Base-by-base conservation (phyloP, 2,797 vertebrate genomes). In the Danio tinwini region DNA sequence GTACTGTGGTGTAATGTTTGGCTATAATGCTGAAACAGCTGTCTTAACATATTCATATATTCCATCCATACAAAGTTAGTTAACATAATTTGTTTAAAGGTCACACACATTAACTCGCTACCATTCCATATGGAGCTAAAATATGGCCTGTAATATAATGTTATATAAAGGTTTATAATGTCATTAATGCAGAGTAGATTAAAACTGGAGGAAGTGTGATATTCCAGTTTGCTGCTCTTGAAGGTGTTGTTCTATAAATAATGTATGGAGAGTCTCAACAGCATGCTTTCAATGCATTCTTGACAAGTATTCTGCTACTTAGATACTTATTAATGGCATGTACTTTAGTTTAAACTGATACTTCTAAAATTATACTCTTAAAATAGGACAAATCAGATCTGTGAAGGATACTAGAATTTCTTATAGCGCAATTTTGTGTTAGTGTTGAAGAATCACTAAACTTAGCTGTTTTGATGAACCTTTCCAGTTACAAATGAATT, bases 1-100 rank as follows among this genome's bases (percentile, higher is more conserved):
- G 10, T 29, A 13, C 49, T 49, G 19, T 3, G 3, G 9, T 17
- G 21, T 71, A 21, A 56, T 44, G 12, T 19, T 9, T 44, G 49
- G 11, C 21, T 37, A 7, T 11, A 53, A 19, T 7, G 29, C 29
- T 40, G 14, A 44, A 14, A 75, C 16, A n/a, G 37, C 37, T 44
- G 73, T 50, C 62, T 64, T 12, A 50, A 47, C 10, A n/a, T n/a
- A 19, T 16, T 39, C 42, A 39, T 13, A 40, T 21, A 14, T 56
- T 19, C 29, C 61, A 55, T 76, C 49, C 9, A 1, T n/a, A 53
- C 40, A 53, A 53, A 53, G 21, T 39, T 44, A 29, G 39, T 64
- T 55, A 19, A 5, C 39, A 64, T 44, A 44, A 63, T 63, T 52
- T 63, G 29, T 74, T 74, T 74, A 62, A 75, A 63, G 59, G 49